phyloP scores from a whole-genome alignment of 2,888 invertebrate genomes.

The Melieria crassipennis region DNA sequence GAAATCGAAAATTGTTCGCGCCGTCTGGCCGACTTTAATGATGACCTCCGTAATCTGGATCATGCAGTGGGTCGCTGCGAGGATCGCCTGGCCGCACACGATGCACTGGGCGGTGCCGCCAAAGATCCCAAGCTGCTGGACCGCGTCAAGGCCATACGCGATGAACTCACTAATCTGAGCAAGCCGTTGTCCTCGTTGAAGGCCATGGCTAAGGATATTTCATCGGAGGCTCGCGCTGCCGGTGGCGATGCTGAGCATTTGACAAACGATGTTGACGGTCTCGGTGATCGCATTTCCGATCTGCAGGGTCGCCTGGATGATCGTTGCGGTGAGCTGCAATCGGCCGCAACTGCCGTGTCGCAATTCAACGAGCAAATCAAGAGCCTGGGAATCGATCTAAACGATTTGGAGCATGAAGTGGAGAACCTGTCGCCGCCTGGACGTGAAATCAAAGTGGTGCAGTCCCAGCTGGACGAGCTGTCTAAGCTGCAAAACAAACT shows the following conservation, averaged over 20 bases:
- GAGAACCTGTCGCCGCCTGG: constrained; percentile 88
- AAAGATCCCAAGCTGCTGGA: constrained; percentile 86
- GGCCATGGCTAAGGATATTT: constrained; percentile 76
- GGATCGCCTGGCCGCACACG: constrained; percentile 77
- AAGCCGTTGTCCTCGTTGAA: constrained; percentile 73
- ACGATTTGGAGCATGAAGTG: constrained; percentile 83
- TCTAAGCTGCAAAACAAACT: constrained; percentile 74
- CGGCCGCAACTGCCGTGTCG: constrained; percentile 85
- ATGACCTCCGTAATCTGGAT: constrained; percentile 84
- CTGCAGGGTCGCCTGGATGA: constrained; percentile 81
- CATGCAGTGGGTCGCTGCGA: constrained; percentile 88
- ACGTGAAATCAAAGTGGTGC: constrained; percentile 86
- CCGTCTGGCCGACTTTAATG: constrained; percentile 84
- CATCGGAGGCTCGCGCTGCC: constrained; percentile 78
- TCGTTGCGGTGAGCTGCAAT: constrained; percentile 81
- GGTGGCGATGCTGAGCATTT: constrained; percentile 82
- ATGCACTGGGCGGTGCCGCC: constrained; percentile 78
- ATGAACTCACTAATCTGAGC: constrained; percentile 81
- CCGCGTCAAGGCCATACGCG: constrained; percentile 82
- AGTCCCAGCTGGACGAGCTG: constrained; percentile 84
- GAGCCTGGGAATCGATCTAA: constrained; percentile 77
- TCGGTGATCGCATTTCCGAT: constrained; percentile 81
- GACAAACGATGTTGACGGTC: constrained; percentile 79
- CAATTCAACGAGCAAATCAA: constrained; percentile 91
- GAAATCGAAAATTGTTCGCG: constrained; percentile 80